Base-by-base conservation (phyloP, 2,888 invertebrate genomes). In the Sycophila texana region DNA sequence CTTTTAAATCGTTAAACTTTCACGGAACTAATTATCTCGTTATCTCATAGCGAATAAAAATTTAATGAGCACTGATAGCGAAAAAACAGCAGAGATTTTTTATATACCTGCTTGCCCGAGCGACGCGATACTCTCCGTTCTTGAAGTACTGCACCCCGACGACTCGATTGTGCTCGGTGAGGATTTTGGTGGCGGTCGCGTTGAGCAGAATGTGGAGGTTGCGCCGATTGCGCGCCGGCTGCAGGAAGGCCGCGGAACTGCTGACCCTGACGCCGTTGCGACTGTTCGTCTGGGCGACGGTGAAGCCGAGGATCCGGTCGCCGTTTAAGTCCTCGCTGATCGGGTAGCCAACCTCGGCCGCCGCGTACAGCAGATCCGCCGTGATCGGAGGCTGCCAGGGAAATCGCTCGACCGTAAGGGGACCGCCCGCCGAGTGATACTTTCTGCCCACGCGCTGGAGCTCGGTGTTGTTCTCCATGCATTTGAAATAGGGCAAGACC, bases 401-500 rank as follows among this genome's bases (percentile, higher is more conserved):
- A 88, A 95, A 95, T 90, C 94, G 91, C 80, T 93, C 93, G 7
- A 94, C 92, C 0, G 93, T 94, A 82, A 94, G 85, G 0, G 93
- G 93, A 0, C 95, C 95, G 0, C 93, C 94, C 0, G 87, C 90
- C 0, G 91, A 92, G 84, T 95, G 95, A 83, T 93, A 93, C 82
- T 92, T 91, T 0, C 90, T 88, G 20, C 94, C 94, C 0, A 94
- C 93, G 0, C 91, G 91, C 0, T 92, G 92, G 53, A 94, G 92
- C 86, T 95, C 93, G 79, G 91, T 92, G 83, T 95, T 95, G 88
- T 95, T 92, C 86, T 95, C 95, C 57, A 94, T 93, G 86, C 91
- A 93, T 82, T 92, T 91, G 89, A 95, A 96, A 88, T 94, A 94
- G 0, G 96, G 96, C 75, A 96, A 89, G 10, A 96, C 93, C 93